phyloP scores from a whole-genome alignment of 2,797 vertebrate genomes.

The Euthynnus affinis region DNA sequence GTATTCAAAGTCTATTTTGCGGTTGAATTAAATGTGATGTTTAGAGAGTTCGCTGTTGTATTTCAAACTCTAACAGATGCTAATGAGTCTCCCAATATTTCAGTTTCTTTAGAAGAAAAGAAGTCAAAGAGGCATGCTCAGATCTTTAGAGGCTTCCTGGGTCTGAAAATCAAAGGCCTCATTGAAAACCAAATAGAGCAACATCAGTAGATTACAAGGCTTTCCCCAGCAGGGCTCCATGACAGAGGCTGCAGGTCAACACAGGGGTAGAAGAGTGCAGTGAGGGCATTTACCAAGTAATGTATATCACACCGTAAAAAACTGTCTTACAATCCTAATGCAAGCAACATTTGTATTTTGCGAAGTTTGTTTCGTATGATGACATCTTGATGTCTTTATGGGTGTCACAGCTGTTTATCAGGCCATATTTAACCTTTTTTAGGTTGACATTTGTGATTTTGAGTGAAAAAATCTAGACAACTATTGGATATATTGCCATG shows the following conservation, averaged over 20 bases:
- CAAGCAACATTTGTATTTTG: neutral
- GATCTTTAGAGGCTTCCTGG: slow-evolving; percentile 85
- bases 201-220: slow-evolving; percentile 88
- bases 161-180: slow-evolving; percentile 85
- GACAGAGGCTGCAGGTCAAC: slow-evolving; percentile 65
- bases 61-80: slow-evolving; percentile 75
- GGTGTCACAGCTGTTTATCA: neutral
- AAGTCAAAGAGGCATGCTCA: slow-evolving; percentile 75
- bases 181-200: slow-evolving; percentile 87
- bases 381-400: neutral
- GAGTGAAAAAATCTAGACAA: neutral
- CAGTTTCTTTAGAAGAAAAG: slow-evolving; percentile 66
- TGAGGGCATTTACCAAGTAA: neutral
- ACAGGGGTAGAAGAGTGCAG: slow-evolving; percentile 33
- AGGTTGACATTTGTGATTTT: too few relatives aligned
- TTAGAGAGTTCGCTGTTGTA: slow-evolving; percentile 59
- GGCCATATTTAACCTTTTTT: neutral
- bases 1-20: slow-evolving; percentile 43
- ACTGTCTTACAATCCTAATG: neutral
- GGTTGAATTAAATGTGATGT: slow-evolving; percentile 45
- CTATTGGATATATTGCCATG: too few relatives aligned
- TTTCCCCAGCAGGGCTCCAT: slow-evolving; percentile 77
- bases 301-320: slow-evolving; percentile 23
- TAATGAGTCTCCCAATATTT: slow-evolving; percentile 64
- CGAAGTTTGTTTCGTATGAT: too few relatives aligned